phyloP scores from a whole-genome alignment of 1,140 invertebrate species.

The Orchesella cincta region DNA sequence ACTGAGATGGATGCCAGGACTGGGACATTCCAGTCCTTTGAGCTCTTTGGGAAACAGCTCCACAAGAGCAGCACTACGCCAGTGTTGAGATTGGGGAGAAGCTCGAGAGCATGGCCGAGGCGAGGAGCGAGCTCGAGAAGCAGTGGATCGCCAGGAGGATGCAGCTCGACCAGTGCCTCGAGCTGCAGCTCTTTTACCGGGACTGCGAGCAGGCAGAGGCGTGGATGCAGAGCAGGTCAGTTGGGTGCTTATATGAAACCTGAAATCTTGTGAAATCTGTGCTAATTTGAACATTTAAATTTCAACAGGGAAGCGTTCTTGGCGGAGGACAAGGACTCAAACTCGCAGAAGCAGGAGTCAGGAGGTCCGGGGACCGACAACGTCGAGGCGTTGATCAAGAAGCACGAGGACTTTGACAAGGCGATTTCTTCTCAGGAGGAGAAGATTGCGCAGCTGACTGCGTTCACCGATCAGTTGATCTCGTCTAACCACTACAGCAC shows the following conservation, averaged over 20 bases:
- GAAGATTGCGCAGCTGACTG: slow-evolving; percentile 92
- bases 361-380: slow-evolving; percentile 66
- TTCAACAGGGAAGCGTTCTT: slow-evolving; percentile 84
- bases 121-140: slow-evolving; percentile 81
- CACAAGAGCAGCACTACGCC: slow-evolving; percentile 95
- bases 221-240: slow-evolving; percentile 87
- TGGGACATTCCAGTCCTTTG: slow-evolving; percentile 96
- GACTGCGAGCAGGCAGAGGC: slow-evolving; percentile 98
- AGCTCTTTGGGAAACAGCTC: slow-evolving; percentile 95
- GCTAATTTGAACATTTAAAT: background rate
- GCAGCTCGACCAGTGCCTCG: slow-evolving; percentile 92
- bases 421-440: slow-evolving; percentile 92
- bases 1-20: slow-evolving; percentile 97
- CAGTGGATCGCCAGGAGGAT: slow-evolving; percentile 31
- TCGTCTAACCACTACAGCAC: slow-evolving; percentile 92
- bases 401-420: slow-evolving; percentile 99
- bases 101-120: slow-evolving; percentile 86
- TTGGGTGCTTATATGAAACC: background rate
- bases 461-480: slow-evolving; percentile 91
- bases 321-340: slow-evolving; percentile 73
- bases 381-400: slow-evolving; percentile 97
- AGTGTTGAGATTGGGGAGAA: slow-evolving; percentile 94
- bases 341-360: slow-evolving; percentile 51
- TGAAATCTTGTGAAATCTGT: background rate
- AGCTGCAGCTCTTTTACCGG: slow-evolving; percentile 94